Evolutionary conservation across 35 echinoderm and acorn worm species (phyloP), one percentile per base, ranked within the genome.

Genomic region (Lytechinus variegatus): DNA sequence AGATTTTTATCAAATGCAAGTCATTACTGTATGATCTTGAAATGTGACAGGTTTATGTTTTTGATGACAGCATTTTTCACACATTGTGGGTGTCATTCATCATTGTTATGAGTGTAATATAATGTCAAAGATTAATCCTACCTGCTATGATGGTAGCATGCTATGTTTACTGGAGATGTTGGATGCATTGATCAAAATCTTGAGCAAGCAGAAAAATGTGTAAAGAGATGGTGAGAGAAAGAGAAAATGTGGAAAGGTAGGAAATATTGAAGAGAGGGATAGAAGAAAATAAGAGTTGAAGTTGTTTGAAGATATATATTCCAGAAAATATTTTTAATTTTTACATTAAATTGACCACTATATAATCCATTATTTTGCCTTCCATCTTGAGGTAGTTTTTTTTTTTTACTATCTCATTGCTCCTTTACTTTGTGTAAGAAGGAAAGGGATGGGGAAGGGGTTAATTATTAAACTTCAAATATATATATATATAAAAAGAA

Each of bases 61-160:
- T n/a, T 79, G 66, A 79, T 79, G 66, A 79, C 16, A 79, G 21
- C 19, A 79, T 79, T 79, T 79, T 79, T 79, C 66, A 79, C 66
- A 79, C 66, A 24, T n/a, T 79, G 66, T n/a, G 66, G 66, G 66
- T 24, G n/a, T 79, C 66, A 79, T 79, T 79, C 66, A 79, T 79
- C 66, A 79, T 44, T 79, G 66, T 79, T 79, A 24, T n/a, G 66
- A 16, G 12, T 19, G 6, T 79, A 24, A 79, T 79, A 24, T 79
- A 79, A 79, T n/a, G 66, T 79, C 66, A 79, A 79, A 79, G 66
- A 79, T 79, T 79, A 79, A 79, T 79, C 66, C 66, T 79, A 24
- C 66, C 16, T 79, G 66, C 66, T 21, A 79, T 16, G n/a, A 79
- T 79, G 14, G 3, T 14, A 24, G 66, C 66, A 79, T 79, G 66